Evolutionary conservation across 2,797 vertebrate genomes (phyloP).

Genomic region (Rhinichthys osculus): DNA sequence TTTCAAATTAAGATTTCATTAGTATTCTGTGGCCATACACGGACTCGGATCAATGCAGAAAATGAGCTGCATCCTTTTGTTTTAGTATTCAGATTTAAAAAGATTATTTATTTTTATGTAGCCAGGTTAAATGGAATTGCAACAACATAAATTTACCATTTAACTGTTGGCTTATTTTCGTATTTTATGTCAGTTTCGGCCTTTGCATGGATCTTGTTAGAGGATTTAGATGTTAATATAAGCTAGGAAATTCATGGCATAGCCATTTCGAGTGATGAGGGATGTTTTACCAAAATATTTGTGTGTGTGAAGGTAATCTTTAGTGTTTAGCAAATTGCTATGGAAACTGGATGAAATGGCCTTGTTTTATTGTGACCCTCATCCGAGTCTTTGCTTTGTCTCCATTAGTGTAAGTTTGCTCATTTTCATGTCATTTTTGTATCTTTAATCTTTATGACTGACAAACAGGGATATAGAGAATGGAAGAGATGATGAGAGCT

Average conservation of each 20-base stretch:
- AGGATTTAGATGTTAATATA: conserved; percentile 19
- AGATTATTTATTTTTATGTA: conserved; percentile 10
- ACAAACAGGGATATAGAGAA: not conserved
- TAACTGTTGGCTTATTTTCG: conserved; percentile 2
- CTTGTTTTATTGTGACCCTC: conserved; percentile 20
- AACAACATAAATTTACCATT: conserved; percentile 9
- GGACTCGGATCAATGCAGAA: conserved; percentile 36
- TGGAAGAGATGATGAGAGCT: not conserved
- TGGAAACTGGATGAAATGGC: not conserved
- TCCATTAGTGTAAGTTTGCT: not conserved
- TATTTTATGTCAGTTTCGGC: conserved; percentile 18
- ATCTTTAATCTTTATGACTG: not conserved
- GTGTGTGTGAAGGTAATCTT: not conserved
- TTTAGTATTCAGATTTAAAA: conserved; percentile 33
- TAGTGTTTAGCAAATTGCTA: not conserved
- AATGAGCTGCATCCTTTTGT: conserved; percentile 46
- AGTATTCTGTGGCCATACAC: conserved; percentile 29
- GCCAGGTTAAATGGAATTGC: conserved; percentile 14
- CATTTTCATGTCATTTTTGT: conserved; percentile 2
- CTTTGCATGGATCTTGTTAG: not conserved
- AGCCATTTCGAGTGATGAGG: not conserved
- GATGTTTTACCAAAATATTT: not conserved
- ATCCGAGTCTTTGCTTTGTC: conserved; percentile 7
- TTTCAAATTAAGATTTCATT: conserved; percentile 46
- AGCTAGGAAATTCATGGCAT: not conserved